Conservation (phyloP, 2,113 vertebrate species). For the Eretmochelys imbricata region DNA sequence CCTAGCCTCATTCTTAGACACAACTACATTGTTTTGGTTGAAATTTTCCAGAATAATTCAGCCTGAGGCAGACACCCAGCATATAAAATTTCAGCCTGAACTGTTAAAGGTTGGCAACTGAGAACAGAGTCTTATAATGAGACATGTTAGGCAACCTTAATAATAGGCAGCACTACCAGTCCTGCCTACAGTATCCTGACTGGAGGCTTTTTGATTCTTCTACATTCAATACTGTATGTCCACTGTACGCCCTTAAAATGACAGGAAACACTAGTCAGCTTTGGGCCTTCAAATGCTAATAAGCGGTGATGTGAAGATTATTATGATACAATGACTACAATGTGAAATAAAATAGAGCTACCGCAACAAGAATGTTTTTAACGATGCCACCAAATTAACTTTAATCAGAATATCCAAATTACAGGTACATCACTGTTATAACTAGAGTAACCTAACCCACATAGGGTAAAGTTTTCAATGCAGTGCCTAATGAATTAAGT, state of each 20-base stretch:
- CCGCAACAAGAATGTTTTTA: not conserved
- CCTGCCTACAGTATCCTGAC: too few species aligned
- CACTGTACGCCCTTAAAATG: accelerated
- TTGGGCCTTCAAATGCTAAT: too few species aligned
- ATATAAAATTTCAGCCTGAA: too few species aligned
- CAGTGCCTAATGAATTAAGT: not conserved
- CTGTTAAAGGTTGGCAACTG: too few species aligned
- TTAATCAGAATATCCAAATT: not conserved
- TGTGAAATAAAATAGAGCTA: not conserved
- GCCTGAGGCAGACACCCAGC: too few species aligned
- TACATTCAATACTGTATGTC: accelerated
- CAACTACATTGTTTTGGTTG: too few species aligned
- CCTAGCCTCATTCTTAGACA: too few species aligned
- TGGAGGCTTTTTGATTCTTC: too few species aligned
- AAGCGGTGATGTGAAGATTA: not conserved
- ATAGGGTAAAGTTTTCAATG: not conserved
- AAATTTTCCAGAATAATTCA: too few species aligned
- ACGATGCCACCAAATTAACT: not conserved
- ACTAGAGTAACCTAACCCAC: not conserved
- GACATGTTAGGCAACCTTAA: too few species aligned
- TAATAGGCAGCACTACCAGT: too few species aligned
- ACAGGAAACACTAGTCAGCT: not conserved
- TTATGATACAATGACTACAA: not conserved
- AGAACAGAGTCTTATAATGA: too few species aligned
- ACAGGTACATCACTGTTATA: not conserved